Percentiles rank a stretch among this genome's conserved stretches.
These are phyloP conservation scores for Prunella strophiata DNA, from an alignment of 2,797 vertebrate species.

Conservation along the genomic window DNA sequence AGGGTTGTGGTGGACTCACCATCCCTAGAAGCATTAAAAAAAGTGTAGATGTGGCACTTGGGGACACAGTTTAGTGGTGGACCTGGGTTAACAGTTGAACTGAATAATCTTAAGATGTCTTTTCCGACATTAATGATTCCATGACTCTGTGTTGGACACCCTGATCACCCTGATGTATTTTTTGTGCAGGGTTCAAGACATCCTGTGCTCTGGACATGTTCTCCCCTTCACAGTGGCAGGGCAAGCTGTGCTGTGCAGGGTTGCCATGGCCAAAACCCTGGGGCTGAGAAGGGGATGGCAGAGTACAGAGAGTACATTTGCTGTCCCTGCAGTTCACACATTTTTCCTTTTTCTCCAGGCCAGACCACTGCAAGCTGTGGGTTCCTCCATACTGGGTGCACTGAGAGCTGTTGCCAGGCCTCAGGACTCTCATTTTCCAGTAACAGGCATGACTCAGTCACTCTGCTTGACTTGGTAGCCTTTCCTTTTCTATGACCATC, in stretches of 20 bases:
- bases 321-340: neutral
- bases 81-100: neutral
- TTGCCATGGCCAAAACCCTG: fast-evolving
- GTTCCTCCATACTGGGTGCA: neutral
- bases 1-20: neutral
- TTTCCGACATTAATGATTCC: neutral
- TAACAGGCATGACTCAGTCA: neutral
- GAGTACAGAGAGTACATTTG: fast-evolving
- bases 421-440: neutral
- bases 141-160: neutral
- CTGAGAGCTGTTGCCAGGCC: neutral
- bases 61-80: neutral
- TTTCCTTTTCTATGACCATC: neutral
- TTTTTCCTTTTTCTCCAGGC: neutral
- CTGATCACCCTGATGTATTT: neutral
- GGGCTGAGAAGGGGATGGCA: neutral
- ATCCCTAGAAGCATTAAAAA: neutral
- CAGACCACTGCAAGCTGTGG: neutral
- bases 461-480: neutral
- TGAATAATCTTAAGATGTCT: neutral
- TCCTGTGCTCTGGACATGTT: neutral
- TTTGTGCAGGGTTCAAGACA: fast-evolving
- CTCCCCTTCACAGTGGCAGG: neutral
- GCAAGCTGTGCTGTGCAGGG: neutral
- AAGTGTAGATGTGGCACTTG: neutral